Percentiles rank a stretch among this genome's conserved stretches.
These are phyloP conservation scores for Clytia hemisphaerica DNA, from an alignment of 30 jellyfish, hydroid and myxozoan species.

Conservation along the genomic window DNA sequence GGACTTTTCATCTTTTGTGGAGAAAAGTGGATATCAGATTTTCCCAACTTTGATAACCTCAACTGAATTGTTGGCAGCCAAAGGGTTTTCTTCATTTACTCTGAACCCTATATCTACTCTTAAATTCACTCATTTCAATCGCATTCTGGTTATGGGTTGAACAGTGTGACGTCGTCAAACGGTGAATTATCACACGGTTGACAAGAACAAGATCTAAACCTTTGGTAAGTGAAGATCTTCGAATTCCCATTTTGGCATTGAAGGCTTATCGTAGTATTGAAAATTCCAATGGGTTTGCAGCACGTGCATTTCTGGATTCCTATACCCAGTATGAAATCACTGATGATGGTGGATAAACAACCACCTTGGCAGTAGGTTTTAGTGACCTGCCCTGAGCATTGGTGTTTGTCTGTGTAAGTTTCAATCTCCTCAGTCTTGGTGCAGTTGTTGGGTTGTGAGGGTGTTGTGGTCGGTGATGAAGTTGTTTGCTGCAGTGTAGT, in stretches of 20 bases:
- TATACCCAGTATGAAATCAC: constrained; percentile 2
- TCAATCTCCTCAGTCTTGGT: not conserved
- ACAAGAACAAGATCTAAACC: constrained; percentile 36
- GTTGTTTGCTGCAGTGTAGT: not conserved
- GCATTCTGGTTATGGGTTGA: too few relatives aligned
- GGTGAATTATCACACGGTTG: constrained; percentile 50
- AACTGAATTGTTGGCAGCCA: too few relatives aligned
- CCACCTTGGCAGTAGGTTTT: constrained; percentile 39
- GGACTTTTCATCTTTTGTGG: too few relatives aligned
- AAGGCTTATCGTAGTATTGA: constrained; percentile 4
- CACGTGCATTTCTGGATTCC: constrained; percentile 31
- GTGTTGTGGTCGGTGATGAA: not conserved
- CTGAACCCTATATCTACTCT: too few relatives aligned
- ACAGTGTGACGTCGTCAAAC: constrained; percentile 8
- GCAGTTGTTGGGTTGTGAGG: not conserved
- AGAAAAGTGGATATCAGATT: too few relatives aligned
- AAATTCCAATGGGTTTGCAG: constrained; percentile 48
- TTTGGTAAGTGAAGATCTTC: not conserved
- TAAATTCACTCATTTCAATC: too few relatives aligned
- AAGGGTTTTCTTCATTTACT: too few relatives aligned
- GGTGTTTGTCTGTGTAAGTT: constrained; percentile 9
- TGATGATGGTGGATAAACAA: constrained; percentile 31
- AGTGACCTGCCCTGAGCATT: constrained; percentile 9
- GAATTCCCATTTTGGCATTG: constrained; percentile 39
- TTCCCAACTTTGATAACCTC: too few relatives aligned